phyloP scores from a whole-genome alignment of 1,140 invertebrate genomes.

The Oryctes rhinoceros region DNA sequence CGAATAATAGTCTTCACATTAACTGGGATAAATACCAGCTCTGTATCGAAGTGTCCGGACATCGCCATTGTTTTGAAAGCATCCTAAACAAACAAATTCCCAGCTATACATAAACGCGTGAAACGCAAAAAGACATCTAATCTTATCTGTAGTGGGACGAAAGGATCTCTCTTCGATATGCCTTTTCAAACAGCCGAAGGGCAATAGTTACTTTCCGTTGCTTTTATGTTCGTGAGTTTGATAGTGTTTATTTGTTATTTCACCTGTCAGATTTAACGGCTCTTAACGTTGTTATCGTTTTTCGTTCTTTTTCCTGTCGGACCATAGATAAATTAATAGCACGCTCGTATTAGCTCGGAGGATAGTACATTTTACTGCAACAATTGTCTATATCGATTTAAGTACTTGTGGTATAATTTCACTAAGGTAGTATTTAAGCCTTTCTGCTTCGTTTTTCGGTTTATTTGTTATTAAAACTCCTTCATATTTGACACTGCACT shows the following conservation, averaged over 20 bases:
- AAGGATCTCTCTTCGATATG: slow-evolving; percentile 1
- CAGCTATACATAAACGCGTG: background rate
- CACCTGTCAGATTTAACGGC: slow-evolving; percentile 6
- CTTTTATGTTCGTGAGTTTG: background rate
- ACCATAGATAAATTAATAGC: slow-evolving; percentile 1
- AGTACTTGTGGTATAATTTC: no score
- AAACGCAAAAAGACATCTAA: slow-evolving; percentile 21
- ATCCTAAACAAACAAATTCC: slow-evolving; percentile 24
- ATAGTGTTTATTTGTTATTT: slow-evolving; percentile 16
- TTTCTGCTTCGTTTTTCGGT: no score
- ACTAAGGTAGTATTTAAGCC: no score
- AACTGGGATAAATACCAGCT: background rate
- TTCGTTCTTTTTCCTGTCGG: background rate
- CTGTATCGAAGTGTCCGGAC: background rate
- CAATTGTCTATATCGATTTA: no score
- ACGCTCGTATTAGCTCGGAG: background rate
- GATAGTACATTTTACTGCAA: background rate
- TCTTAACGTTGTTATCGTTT: slow-evolving; percentile 10
- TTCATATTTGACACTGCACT: no score
- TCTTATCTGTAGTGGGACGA: slow-evolving; percentile 25
- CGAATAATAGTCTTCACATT: slow-evolving; percentile 17
- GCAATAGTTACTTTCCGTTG: slow-evolving; percentile 1
- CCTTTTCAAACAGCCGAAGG: slow-evolving; percentile 16
- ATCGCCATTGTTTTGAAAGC: background rate
- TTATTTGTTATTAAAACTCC: no score